Conservation (phyloP, 2,888 invertebrate genomes). For the Phengaris arion region DNA sequence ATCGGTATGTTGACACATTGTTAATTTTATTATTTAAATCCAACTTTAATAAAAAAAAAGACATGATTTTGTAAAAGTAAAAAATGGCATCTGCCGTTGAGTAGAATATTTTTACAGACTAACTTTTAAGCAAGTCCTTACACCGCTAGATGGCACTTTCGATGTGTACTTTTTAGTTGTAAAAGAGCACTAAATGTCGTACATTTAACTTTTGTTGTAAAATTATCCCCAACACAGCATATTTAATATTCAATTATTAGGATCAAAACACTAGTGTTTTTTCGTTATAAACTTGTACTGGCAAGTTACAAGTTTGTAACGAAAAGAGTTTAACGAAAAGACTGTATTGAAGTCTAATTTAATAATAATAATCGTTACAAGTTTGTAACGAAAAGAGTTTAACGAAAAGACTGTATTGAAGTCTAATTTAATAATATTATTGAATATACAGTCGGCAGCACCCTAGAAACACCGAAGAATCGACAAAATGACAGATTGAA, state of each 20-base stretch:
- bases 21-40: not conserved
- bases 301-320: too few species aligned
- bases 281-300: too few species aligned
- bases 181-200: not conserved
- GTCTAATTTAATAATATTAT: not conserved
- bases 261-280: too few species aligned
- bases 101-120: not conserved
- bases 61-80: not conserved
- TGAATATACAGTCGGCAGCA: too few species aligned
- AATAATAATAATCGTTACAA: not conserved
- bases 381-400: too few species aligned
- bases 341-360: too few species aligned
- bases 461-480: too few species aligned
- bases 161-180: not conserved
- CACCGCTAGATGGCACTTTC: not conserved
- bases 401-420: too few species aligned
- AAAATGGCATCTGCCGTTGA: not conserved
- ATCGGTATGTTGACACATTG: constrained; percentile 69
- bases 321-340: too few species aligned
- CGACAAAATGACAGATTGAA: too few species aligned
- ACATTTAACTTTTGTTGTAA: not conserved
- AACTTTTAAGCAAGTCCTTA: not conserved
- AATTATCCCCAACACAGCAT: not conserved
- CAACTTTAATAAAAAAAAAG: not conserved
- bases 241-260: not conserved